Evolutionary conservation across 2,113 vertebrate species (phyloP).

Genomic region (Vulpes vulpes): DNA sequence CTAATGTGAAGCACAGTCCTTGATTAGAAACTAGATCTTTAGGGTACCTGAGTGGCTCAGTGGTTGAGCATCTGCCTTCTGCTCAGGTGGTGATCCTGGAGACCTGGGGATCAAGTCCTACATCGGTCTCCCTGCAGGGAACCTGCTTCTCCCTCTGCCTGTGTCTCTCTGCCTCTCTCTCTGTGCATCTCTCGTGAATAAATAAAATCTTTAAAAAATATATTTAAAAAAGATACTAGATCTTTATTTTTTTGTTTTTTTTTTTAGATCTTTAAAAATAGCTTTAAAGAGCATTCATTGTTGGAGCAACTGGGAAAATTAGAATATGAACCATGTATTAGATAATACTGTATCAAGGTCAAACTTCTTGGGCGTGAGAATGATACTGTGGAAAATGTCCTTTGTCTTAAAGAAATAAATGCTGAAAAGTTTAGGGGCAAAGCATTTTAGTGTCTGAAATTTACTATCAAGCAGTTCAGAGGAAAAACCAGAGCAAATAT

Average conservation of each 20-base stretch:
- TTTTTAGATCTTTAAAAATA: not conserved
- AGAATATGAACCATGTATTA: slow-evolving; percentile 9
- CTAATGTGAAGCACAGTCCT: not conserved
- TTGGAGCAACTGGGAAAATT: not conserved
- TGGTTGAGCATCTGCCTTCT: not conserved
- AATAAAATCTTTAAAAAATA: no score
- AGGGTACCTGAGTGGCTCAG: no score
- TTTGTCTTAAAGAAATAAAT: slow-evolving; percentile 53
- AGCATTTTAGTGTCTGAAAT: not conserved
- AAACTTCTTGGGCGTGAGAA: not conserved
- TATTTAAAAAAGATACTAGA: not conserved
- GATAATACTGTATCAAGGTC: not conserved
- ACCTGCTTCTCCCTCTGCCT: not conserved
- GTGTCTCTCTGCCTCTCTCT: no score
- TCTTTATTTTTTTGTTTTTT: not conserved
- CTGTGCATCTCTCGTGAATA: no score
- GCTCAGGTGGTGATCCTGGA: not conserved
- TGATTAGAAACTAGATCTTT: not conserved
- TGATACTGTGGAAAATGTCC: not conserved
- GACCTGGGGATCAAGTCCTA: not conserved
- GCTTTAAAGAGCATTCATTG: not conserved
- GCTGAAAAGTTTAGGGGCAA: not conserved
- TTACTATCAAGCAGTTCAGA: not conserved
- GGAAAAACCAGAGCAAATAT: not conserved
- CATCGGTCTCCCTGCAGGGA: not conserved